These are phyloP conservation scores for Apamea crenata DNA, from an alignment of 2,888 invertebrate genomes.

Conservation along the genomic window DNA sequence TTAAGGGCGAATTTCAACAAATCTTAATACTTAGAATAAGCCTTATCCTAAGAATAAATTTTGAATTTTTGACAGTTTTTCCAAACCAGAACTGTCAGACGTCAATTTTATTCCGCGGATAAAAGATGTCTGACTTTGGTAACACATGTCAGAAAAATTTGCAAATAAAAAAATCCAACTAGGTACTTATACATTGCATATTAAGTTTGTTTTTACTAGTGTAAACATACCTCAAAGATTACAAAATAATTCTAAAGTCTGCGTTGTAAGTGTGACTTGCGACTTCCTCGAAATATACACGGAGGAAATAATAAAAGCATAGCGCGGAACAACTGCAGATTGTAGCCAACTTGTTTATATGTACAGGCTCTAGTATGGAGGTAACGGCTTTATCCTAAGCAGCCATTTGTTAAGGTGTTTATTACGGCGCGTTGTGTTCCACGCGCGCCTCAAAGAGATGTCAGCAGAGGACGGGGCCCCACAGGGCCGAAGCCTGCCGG, in stretches of 20 bases:
- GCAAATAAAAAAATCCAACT: neutral
- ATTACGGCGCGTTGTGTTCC: too few relatives aligned
- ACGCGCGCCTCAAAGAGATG: too few relatives aligned
- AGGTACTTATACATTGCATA: neutral
- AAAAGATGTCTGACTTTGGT: too few relatives aligned
- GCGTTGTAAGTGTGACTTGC: conserved; percentile 1
- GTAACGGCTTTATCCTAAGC: conserved; percentile 16
- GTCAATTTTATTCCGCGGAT: too few relatives aligned
- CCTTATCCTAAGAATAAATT: too few relatives aligned
- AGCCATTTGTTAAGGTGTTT: neutral
- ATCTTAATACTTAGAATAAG: too few relatives aligned
- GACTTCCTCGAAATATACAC: conserved; percentile 39
- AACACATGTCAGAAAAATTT: neutral
- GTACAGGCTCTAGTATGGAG: neutral
- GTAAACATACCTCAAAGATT: conserved; percentile 4
- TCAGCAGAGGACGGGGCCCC: too few relatives aligned
- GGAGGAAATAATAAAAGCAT: conserved; percentile 45
- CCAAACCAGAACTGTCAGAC: too few relatives aligned
- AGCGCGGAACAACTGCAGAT: conserved; percentile 32
- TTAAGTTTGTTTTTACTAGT: neutral
- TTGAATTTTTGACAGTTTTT: too few relatives aligned
- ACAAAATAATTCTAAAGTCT: conserved; percentile 2
- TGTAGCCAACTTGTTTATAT: conserved; percentile 8
- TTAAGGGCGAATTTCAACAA: neutral
- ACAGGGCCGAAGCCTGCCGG: too few relatives aligned